These are phyloP conservation scores for Intellagama lesueurii DNA, from an alignment of 2,797 vertebrate species.

Conservation along the genomic window DNA sequence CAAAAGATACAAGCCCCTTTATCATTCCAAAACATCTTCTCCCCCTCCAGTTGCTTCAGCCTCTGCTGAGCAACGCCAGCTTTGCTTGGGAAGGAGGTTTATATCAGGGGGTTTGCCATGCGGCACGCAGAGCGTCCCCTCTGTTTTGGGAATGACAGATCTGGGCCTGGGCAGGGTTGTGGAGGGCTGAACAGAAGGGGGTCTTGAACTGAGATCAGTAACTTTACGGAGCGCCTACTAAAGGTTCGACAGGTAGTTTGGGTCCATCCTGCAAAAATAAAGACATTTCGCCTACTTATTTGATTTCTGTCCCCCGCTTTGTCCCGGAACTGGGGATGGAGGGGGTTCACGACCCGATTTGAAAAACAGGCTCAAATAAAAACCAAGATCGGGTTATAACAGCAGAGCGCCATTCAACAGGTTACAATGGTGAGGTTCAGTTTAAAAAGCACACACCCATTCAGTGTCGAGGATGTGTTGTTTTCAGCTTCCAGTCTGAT, in stretches of 20 bases:
- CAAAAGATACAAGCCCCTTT: neutral
- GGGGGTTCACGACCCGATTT: no score
- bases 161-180: neutral
- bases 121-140: no score
- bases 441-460: neutral
- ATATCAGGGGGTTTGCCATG: neutral
- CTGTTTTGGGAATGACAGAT: no score
- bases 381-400: no score
- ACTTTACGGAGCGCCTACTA: neutral
- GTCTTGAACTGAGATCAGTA: neutral
- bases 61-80: neutral
- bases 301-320: neutral
- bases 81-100: neutral
- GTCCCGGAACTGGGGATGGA: no score
- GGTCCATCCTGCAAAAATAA: no score
- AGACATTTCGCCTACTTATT: no score
- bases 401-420: no score
- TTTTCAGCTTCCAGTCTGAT: neutral
- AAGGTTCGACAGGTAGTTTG: neutral
- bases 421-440: no score
- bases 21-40: neutral
- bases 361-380: no score
- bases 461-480: neutral
- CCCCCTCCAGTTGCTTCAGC: neutral
- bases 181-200: neutral